Base-by-base conservation (phyloP, 2,888 invertebrate species). In the Tortricodes alternella region DNA sequence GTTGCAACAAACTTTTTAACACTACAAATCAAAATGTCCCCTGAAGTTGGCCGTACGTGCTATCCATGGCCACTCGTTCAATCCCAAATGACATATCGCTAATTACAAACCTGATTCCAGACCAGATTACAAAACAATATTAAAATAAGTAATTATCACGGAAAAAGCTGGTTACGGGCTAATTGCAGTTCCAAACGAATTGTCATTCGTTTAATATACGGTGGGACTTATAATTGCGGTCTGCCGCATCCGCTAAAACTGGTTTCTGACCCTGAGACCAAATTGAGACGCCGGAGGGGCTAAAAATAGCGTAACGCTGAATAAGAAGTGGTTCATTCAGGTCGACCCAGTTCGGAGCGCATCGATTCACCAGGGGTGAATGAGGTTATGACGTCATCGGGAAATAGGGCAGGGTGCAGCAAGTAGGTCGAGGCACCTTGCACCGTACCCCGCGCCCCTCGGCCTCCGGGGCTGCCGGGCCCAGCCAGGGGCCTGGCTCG, bases 311-410 rank as follows among this genome's bases (percentile, higher is more conserved):
- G 53, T 64, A 70, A 74, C 75, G 68, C 73, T 82, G 82, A 84
- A 84, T 82, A 78, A 50, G 74, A 68, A 75, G 79, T 71, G 77
- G 69, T 80, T 76, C 87, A 89, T 89, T 89, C 83, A 89, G 76
- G 67, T 72, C 80, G 87, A 81, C 89, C 87, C 76, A 85, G 79
- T 82, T 86, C 71, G 63, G 72, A 73, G 71, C 74, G 78, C 86
- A 86, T 89, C 85, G 89, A 88, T 89, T 89, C 83, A 86, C 68
- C 73, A 78, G 63, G 69, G 70, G 79, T 87, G 87, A 87, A 89
- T 87, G 88, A 63, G 74, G 73, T 58, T 74, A 64, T 90, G 90
- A 90, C 90, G 89, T 90, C 89, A 90, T 78, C 68, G 71, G 51
- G 80, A 74, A 85, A 78, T 86, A 77, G 85, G 74, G 67, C 84